These are phyloP conservation scores for Parotocinclus haroldoi DNA, from an alignment of 2,797 vertebrate species.

Conservation along the genomic window DNA sequence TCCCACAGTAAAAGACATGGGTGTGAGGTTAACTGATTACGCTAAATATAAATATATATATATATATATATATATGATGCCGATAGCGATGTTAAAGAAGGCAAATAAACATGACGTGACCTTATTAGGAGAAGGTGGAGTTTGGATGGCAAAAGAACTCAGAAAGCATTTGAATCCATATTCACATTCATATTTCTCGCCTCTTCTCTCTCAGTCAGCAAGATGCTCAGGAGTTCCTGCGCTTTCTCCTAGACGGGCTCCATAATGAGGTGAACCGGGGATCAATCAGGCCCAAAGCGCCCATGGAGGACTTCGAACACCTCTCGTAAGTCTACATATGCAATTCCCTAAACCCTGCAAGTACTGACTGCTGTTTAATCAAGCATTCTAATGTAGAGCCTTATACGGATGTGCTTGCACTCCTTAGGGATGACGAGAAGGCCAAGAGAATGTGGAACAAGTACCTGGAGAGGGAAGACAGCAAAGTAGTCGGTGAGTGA, in stretches of 20 bases:
- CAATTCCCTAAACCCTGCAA: not conserved
- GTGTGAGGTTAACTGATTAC: no score
- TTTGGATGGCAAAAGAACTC: no score
- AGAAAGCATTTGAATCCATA: no score
- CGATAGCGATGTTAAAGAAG: no score
- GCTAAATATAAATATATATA: no score
- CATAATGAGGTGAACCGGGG: conserved; percentile 92
- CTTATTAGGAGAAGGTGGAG: no score
- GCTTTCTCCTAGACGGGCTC: conserved; percentile 89
- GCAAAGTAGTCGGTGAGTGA: conserved; percentile 87
- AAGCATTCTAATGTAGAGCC: not conserved
- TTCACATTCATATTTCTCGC: not conserved
- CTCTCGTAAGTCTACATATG: conserved; percentile 77
- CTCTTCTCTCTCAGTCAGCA: conserved; percentile 79
- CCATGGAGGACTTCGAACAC: conserved; percentile 79
- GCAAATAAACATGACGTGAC: no score
- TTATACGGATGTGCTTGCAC: not conserved
- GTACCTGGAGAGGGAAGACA: conserved; percentile 91
- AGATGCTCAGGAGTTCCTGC: conserved; percentile 94
- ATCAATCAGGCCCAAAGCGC: conserved; percentile 66
- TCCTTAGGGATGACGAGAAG: conserved; percentile 86
- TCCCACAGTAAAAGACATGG: no score
- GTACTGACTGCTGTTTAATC: not conserved
- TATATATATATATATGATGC: no score
- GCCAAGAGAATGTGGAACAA: conserved; percentile 89